Evolutionary conservation across 2,797 vertebrate genomes (phyloP), one percentile per base, ranked within the genome.

Genomic region (Philypnodon macrostomus): DNA sequence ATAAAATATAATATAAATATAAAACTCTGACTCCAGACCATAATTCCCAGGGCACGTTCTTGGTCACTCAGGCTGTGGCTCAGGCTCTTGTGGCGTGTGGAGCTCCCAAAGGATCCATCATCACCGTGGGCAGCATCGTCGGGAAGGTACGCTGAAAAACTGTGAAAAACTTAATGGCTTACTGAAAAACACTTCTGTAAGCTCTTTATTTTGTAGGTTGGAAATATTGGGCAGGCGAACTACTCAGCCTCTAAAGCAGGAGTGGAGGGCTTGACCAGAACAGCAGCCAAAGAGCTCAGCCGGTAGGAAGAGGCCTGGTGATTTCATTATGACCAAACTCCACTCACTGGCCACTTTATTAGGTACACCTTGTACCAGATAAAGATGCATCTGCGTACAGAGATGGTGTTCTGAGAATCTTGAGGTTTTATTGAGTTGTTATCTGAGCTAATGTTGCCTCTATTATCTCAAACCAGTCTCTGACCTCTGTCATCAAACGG

Each of bases 191-290:
- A n/a, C n/a, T n/a, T n/a, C n/a, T n/a, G n/a, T n/a, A n/a, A n/a
- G n/a, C n/a, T n/a, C n/a, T 23, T 40, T 42, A 8, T 29, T 18
- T 17, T 35, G 16, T 6, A 91, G 94, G 92, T 93, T 68, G 94
- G 94, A 14, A 96, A 95, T 70, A 14, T 95, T 0, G 93, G 93
- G 2, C 93, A 96, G 80, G 74, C 45, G 1, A 95, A 95, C 54
- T 95, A 96, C 12, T 59, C 88, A 0, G 89, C 94, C 1, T 93
- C 94, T 55, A 96, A 96, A 83, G 90, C 93, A 0, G 94, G 93
- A 47, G 93, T 96, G 24, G 84, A 93, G 45, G 93, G 91, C 37
- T 77, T 96, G 17, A 94, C 92, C 10, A 88, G 85, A 64, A 89
- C 69, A 0, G 89, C 81, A 0, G 93, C 94, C 47, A 92, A 90